Evolutionary conservation across 2,888 invertebrate genomes (phyloP), one percentile per base, ranked within the genome.

Genomic region (Dynastes grantii): DNA sequence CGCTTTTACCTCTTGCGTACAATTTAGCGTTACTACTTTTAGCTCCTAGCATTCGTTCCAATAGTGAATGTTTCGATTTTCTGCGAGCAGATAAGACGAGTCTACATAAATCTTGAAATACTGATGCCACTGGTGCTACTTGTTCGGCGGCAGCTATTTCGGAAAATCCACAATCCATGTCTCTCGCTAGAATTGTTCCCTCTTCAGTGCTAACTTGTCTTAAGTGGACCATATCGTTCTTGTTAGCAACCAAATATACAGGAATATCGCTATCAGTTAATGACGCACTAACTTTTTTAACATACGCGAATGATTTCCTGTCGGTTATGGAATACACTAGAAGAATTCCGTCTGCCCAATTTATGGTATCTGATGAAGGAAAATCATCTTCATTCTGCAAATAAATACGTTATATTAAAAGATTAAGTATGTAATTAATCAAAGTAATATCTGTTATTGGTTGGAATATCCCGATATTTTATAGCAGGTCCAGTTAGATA

Each of bases 251-350:
- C n/a, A 97, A 90, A n/a, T 95, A 93, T 51, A 96, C 91, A 0
- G 96, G 96, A 80, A 94, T 92, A 81, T 95, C 94, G 0, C 91
- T 87, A 92, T 94, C 80, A 92, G 90, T 84, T 76, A 90, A 64
- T 13, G 81, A 70, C 86, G 90, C 93, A 86, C 94, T 95, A 53
- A 95, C 93, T 76, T 93, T 91, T 76, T 95, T 92, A 77, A 96
- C 93, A 87, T 94, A 96, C 88, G 95, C 94, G 89, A 97, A 96
- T 37, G 96, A 96, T 81, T 92, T 91, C 70, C 96, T 90, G 88
- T 97, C 97, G 0, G 95, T 97, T 86, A 97, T 96, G 71, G 97
- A 96, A 89, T 97, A 98, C 40, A 97, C 95, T 63, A 97, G 90
- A 76, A 96, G 92, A 78, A 97, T 90, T 0, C 97, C 97, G 87